These are phyloP conservation scores for Drosophila hydei DNA, from an alignment of 1,140 invertebrate species.

Conservation along the genomic window DNA sequence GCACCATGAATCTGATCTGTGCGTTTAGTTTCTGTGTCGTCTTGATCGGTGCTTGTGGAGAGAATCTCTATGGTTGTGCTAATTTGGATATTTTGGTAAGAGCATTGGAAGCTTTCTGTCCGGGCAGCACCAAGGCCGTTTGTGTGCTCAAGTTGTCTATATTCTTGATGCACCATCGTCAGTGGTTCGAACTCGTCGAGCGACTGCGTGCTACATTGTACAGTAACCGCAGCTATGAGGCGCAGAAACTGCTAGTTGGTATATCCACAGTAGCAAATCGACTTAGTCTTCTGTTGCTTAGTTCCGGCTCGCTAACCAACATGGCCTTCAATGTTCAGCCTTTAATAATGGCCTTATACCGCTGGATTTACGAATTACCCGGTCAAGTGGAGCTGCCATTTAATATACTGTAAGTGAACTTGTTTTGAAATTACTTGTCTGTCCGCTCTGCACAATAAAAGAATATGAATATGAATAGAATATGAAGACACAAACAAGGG, in stretches of 20 bases:
- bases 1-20: slow-evolving; percentile 43
- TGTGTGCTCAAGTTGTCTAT: slow-evolving; percentile 67
- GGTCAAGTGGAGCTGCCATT: slow-evolving; percentile 59
- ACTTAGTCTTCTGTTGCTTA: slow-evolving; percentile 54
- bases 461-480: too few relatives aligned
- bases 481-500: too few relatives aligned
- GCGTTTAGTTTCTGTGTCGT: slow-evolving; percentile 61
- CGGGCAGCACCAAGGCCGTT: slow-evolving; percentile 73
- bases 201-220: slow-evolving; percentile 55
- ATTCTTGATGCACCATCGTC: slow-evolving; percentile 60
- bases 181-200: slow-evolving; percentile 52
- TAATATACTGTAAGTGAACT: slow-evolving; percentile 62
- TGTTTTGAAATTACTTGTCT: not conserved
- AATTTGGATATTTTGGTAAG: slow-evolving; percentile 64
- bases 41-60: slow-evolving; percentile 63
- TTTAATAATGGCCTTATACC: slow-evolving; percentile 59
- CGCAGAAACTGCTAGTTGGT: slow-evolving; percentile 46
- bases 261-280: slow-evolving; percentile 50
- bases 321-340: slow-evolving; percentile 58
- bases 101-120: slow-evolving; percentile 77
- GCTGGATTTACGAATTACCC: slow-evolving; percentile 35
- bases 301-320: slow-evolving; percentile 53
- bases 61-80: slow-evolving; percentile 63
- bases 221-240: slow-evolving; percentile 15
- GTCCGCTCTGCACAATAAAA: too few relatives aligned